phyloP scores from a whole-genome alignment of 2,888 invertebrate genomes.

The Limnephilus auricula region DNA sequence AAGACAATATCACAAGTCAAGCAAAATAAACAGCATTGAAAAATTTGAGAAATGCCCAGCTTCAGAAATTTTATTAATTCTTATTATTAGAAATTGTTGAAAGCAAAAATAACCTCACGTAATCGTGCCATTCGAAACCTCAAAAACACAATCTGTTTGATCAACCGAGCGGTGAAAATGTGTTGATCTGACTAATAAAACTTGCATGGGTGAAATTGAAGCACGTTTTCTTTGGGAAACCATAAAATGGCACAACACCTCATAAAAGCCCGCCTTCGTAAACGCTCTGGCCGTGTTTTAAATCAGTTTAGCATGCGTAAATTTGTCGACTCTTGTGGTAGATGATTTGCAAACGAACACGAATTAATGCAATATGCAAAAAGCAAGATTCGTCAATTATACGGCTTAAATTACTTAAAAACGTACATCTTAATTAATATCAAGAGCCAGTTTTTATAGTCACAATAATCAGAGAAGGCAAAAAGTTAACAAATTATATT shows the following conservation, averaged over 20 bases:
- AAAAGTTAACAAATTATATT: no score
- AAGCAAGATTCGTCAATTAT: no score
- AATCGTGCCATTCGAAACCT: slow-evolving; percentile 16
- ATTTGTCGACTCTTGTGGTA: not conserved
- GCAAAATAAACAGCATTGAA: not conserved
- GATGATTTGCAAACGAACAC: not conserved
- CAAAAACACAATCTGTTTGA: slow-evolving; percentile 35
- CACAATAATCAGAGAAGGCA: no score
- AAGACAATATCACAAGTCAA: not conserved
- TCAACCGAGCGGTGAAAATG: slow-evolving; percentile 40
- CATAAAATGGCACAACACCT: slow-evolving; percentile 42
- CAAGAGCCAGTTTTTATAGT: no score
- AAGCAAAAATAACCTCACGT: slow-evolving; percentile 13
- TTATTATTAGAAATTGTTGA: not conserved
- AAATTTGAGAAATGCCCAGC: not conserved
- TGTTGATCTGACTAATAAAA: slow-evolving; percentile 30
- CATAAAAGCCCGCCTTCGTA: slow-evolving; percentile 19
- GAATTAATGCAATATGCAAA: no score
- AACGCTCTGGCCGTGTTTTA: slow-evolving; percentile 31
- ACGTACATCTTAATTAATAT: no score
- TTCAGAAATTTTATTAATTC: not conserved
- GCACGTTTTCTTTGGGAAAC: slow-evolving; percentile 35
- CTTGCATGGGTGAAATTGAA: slow-evolving; percentile 27
- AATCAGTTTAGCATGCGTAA: not conserved
- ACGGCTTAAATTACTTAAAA: no score